A percentile compares a stretch with the other conserved stretches of the same genome.
phyloP scores from a whole-genome alignment of 2,113 vertebrate species.

The Gobius niger region DNA sequence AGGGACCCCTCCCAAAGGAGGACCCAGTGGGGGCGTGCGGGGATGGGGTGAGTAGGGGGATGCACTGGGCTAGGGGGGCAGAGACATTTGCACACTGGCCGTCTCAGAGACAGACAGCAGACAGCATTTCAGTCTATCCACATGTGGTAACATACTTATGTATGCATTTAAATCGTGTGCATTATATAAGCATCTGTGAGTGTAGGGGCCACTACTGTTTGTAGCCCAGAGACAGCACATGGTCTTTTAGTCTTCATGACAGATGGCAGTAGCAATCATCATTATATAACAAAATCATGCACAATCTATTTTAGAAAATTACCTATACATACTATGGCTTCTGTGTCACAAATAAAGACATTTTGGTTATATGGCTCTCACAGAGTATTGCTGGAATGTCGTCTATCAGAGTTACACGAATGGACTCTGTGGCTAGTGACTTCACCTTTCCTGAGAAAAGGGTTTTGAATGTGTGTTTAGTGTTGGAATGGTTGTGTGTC shows the following conservation, averaged over 20 bases:
- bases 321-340: conserved; percentile 58
- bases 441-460: conserved; percentile 68
- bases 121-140: conserved; percentile 4
- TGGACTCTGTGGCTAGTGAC: conserved; percentile 24
- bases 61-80: conserved; percentile 80
- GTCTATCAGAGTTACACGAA: conserved; percentile 20
- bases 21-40: conserved; percentile 75
- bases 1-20: conserved; percentile 81
- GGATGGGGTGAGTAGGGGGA: conserved; percentile 57
- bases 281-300: conserved; percentile 45
- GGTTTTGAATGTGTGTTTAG: conserved; percentile 7
- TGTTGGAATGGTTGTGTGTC: conserved; percentile 14
- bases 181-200: conserved; percentile 5
- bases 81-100: conserved; percentile 74
- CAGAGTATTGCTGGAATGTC: conserved; percentile 64
- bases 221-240: conserved; percentile 51
- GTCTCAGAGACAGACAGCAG: conserved; percentile 54
- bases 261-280: conserved; percentile 49
- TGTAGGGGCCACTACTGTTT: conserved; percentile 28
- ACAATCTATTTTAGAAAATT: conserved; percentile 50
- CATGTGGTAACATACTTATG: conserved; percentile 5
- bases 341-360: conserved; percentile 35
- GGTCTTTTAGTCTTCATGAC: conserved; percentile 43
- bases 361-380: conserved; percentile 43
- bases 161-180: background rate